Evolutionary conservation across 2,113 vertebrate genomes (phyloP).

Genomic region (Bos javanicus): DNA sequence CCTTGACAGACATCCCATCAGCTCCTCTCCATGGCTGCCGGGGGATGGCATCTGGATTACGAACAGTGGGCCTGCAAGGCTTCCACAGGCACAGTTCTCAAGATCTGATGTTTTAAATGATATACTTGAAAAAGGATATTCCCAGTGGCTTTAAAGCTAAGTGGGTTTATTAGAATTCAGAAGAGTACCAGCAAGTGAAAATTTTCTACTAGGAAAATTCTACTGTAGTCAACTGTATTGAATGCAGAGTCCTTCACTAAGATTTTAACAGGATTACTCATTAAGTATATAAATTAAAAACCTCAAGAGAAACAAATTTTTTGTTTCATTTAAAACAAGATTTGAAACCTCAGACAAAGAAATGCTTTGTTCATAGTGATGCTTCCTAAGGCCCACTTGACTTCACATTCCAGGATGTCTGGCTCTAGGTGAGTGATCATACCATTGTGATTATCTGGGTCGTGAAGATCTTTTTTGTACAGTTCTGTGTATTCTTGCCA

Average conservation of each 20-base stretch:
- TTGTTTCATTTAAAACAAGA: slow-evolving; percentile 70
- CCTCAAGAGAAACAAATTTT: slow-evolving; percentile 24
- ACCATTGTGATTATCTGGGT: not conserved
- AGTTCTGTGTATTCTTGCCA: not conserved
- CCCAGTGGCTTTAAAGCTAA: not conserved
- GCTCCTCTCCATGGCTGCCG: not conserved
- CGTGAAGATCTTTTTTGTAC: not conserved
- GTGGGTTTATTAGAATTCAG: not conserved
- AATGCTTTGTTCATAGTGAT: not conserved
- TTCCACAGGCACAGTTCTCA: not conserved
- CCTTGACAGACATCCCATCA: not conserved
- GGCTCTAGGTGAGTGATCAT: not conserved
- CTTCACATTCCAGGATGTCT: not conserved
- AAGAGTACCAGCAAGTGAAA: not conserved
- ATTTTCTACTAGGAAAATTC: slow-evolving; percentile 24
- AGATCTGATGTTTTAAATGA: not conserved
- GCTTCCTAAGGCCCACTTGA: not conserved
- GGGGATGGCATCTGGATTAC: not conserved
- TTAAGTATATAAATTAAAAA: not conserved
- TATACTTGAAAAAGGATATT: not conserved
- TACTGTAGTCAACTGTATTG: not conserved
- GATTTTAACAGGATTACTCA: slow-evolving; percentile 18
- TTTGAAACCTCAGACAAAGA: slow-evolving; percentile 76
- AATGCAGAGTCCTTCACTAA: not conserved
- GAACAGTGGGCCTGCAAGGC: not conserved